Evolutionary conservation across 2,113 vertebrate species (phyloP).

Genomic region (Gadus macrocephalus): DNA sequence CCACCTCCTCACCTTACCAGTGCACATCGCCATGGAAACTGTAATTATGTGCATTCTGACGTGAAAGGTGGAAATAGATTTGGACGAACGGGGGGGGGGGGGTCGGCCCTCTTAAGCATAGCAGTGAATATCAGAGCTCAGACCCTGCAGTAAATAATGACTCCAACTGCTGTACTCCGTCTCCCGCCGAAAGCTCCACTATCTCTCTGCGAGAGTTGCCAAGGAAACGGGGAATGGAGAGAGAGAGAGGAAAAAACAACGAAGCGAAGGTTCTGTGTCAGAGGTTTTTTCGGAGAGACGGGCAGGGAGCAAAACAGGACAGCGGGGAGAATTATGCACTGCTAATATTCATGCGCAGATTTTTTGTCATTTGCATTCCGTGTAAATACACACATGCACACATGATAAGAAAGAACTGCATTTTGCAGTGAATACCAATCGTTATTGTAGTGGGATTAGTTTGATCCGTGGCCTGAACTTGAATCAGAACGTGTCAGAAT

Average conservation of each 20-base stretch:
- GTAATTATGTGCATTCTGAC: slow-evolving; percentile 67
- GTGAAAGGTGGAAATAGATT: slow-evolving; percentile 54
- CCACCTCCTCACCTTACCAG: slow-evolving; percentile 46
- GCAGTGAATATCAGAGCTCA: slow-evolving; percentile 65
- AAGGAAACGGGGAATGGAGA: slow-evolving; percentile 68
- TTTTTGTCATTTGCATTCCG: slow-evolving; percentile 10
- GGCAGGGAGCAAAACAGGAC: slow-evolving; percentile 31
- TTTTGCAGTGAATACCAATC: slow-evolving; percentile 2
- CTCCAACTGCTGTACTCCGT: slow-evolving; percentile 49
- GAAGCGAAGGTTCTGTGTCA: slow-evolving; percentile 51
- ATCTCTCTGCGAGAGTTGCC: slow-evolving; percentile 66
- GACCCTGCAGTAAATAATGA: slow-evolving; percentile 70
- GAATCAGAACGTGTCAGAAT: not conserved
- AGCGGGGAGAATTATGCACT: slow-evolving; percentile 21
- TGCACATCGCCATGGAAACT: slow-evolving; percentile 70
- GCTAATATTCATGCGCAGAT: slow-evolving; percentile 21
- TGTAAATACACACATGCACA: not conserved
- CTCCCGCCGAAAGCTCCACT: slow-evolving; percentile 60
- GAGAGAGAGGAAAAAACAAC: slow-evolving; percentile 57
- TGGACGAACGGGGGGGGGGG: slow-evolving; percentile 46
- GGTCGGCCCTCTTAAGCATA: slow-evolving; percentile 50
- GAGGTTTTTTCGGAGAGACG: slow-evolving; percentile 44
- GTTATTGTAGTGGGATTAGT: not conserved
- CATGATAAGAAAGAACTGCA: not conserved
- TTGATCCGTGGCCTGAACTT: slow-evolving; percentile 2